phyloP scores from a whole-genome alignment of 2,113 vertebrate genomes.

The Oenanthe melanoleuca region DNA sequence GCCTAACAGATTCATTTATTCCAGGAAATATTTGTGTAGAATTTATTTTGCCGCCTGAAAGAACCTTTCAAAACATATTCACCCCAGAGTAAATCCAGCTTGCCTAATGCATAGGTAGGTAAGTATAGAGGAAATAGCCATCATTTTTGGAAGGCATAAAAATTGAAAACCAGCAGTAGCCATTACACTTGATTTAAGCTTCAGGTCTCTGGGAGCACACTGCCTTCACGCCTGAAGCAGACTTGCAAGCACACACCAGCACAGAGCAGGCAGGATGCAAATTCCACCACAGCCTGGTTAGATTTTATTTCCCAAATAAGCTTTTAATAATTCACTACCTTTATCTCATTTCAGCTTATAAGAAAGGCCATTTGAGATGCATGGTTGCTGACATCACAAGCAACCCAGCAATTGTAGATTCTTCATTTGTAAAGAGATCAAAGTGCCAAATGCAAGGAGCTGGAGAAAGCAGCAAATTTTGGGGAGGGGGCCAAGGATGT shows the following conservation, averaged over 20 bases:
- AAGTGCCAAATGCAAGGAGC: not conserved
- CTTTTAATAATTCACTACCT: not conserved
- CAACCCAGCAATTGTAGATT: not conserved
- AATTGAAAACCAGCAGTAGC: not conserved
- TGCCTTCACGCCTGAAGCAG: not conserved
- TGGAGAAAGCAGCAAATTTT: not conserved
- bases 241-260: not conserved
- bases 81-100: not conserved
- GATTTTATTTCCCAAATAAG: not conserved
- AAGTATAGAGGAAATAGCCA: not conserved
- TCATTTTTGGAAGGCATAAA: not conserved
- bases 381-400: not conserved
- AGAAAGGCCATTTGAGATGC: not conserved
- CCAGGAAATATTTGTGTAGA: not conserved
- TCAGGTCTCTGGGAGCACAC: not conserved
- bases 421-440: not conserved
- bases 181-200: not conserved
- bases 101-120: not conserved
- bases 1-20: not conserved
- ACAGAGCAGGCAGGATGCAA: not conserved
- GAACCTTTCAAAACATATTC: not conserved
- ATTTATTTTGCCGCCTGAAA: not conserved
- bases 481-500: not conserved
- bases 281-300: not conserved
- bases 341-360: not conserved